Evolutionary conservation across 1,140 invertebrate species (phyloP).

Genomic region (Callitettix versicolor): DNA sequence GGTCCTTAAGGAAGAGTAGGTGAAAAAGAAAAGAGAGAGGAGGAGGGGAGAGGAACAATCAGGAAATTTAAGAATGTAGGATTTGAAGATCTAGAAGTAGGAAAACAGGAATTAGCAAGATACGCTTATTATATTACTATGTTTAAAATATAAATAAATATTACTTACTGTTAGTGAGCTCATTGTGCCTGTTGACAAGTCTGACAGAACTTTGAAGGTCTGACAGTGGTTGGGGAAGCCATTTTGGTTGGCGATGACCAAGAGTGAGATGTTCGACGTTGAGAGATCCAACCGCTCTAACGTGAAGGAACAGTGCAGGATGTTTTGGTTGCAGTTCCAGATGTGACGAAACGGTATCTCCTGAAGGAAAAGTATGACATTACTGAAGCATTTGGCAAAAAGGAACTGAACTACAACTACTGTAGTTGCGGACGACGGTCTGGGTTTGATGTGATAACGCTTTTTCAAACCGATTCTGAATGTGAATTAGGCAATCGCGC

Average conservation of each 20-base stretch:
- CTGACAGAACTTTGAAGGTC: constrained; percentile 39
- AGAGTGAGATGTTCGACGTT: constrained; percentile 38
- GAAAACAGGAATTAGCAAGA: no score
- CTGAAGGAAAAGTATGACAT: constrained; percentile 16
- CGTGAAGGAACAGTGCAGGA: constrained; percentile 78
- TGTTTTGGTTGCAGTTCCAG: constrained; percentile 82
- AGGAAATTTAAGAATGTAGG: no score
- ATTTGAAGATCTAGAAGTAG: no score
- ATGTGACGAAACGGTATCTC: constrained; percentile 86
- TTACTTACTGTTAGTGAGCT: constrained; percentile 21
- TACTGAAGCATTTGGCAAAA: no score
- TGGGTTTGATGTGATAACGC: no score
- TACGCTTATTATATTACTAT: no score
- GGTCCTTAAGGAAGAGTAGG: no score
- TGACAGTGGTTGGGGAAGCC: constrained; percentile 40
- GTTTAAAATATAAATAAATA: neutral
- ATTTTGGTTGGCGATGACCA: constrained; percentile 41
- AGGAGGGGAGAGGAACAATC: neutral
- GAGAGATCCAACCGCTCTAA: constrained; percentile 50
- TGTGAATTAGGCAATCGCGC: no score
- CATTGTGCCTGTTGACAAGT: constrained; percentile 34
- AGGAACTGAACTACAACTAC: no score
- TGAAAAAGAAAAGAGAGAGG: no score
- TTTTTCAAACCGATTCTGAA: no score
- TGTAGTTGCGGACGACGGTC: no score